A percentile compares a stretch with the other conserved stretches of the same genome.
Evolutionary conservation across 2,888 invertebrate genomes (phyloP).

Genomic region (Hypselothyrea guttata): DNA sequence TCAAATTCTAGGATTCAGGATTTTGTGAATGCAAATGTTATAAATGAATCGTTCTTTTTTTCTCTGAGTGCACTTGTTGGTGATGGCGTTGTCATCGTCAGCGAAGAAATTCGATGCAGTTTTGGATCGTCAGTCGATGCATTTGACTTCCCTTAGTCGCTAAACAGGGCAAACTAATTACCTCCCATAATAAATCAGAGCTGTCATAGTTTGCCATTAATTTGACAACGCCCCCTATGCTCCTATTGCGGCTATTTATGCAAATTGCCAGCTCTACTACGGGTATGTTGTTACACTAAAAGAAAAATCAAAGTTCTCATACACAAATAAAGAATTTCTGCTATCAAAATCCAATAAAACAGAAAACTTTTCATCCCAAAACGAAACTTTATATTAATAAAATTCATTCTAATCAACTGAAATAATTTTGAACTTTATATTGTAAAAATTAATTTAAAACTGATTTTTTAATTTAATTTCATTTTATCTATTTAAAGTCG

Average conservation of each 20-base stretch:
- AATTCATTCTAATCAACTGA: no score
- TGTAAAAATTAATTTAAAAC: no score
- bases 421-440: no score
- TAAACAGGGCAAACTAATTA: slow-evolving; percentile 75
- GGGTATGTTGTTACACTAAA: slow-evolving; percentile 14
- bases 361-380: no score
- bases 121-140: slow-evolving; percentile 7
- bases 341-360: slow-evolving; percentile 8
- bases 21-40: no score
- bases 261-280: slow-evolving; percentile 60
- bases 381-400: no score
- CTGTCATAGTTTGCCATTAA: slow-evolving; percentile 72
- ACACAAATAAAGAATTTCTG: no score
- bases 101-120: slow-evolving; percentile 59
- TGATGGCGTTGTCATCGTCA: slow-evolving; percentile 34
- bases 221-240: slow-evolving; percentile 49
- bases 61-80: slow-evolving; percentile 23
- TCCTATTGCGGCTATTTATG: slow-evolving; percentile 62
- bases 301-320: no score
- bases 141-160: slow-evolving; percentile 35
- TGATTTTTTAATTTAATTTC: no score
- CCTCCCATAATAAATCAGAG: slow-evolving; percentile 70
- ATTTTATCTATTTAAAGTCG: no score
- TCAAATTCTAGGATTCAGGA: no score
- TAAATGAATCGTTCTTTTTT: no score